Evolutionary conservation across 2,888 invertebrate species (phyloP).

Genomic region (Thereva unica): DNA sequence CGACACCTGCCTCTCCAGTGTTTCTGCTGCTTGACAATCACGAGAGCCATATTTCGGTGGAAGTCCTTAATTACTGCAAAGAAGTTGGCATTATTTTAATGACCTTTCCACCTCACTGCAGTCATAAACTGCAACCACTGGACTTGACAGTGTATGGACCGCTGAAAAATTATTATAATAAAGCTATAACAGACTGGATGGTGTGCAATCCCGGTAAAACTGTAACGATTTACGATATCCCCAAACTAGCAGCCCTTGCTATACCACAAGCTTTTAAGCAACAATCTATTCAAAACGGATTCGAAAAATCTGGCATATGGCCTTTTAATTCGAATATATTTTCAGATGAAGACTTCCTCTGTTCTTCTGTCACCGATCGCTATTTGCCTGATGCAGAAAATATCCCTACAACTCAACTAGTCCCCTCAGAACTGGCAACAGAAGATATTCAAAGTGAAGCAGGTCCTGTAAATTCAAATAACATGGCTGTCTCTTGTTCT

Average conservation of each 20-base stretch:
- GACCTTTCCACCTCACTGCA: conserved; percentile 39
- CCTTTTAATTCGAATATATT: conserved; percentile 26
- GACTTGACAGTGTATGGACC: conserved; percentile 44
- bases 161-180: conserved; percentile 42
- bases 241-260: conserved; percentile 19
- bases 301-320: conserved; percentile 26
- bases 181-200: conserved; percentile 18
- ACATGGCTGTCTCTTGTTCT: conserved; percentile 14
- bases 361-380: conserved; percentile 18
- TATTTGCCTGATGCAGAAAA: conserved; percentile 1
- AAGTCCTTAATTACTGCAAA: conserved; percentile 43
- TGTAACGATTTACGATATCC: conserved; percentile 43
- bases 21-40: conserved; percentile 43
- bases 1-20: too few species aligned
- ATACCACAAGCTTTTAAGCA: conserved; percentile 29
- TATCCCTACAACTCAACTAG: conserved; percentile 14
- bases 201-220: conserved; percentile 41
- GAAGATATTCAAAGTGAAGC: conserved; percentile 16
- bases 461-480: conserved; percentile 1
- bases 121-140: too few species aligned
- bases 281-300: conserved; percentile 29
- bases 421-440: conserved; percentile 6
- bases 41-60: conserved; percentile 11
- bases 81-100: conserved; percentile 38
- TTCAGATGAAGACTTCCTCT: conserved; percentile 23